Conservation (phyloP, 1,140 invertebrate genomes). For the Diabrotica undecimpunctata region DNA sequence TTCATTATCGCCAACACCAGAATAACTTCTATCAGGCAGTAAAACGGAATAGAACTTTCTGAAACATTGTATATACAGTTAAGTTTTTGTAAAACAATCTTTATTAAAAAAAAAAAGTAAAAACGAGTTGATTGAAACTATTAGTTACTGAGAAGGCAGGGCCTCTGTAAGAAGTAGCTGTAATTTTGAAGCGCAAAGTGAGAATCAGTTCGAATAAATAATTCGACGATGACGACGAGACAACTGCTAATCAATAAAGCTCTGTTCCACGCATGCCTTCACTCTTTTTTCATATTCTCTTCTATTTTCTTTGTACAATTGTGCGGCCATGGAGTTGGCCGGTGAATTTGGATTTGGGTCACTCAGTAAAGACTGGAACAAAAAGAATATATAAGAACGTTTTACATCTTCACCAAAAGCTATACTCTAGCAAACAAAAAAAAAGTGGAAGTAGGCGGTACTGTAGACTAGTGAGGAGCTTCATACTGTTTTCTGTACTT, state of each 20-base stretch:
- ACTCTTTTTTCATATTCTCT: conserved; percentile 96
- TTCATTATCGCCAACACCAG: too few relatives aligned
- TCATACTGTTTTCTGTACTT: too few relatives aligned
- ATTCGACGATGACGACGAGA: conserved; percentile 14
- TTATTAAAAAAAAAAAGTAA: too few relatives aligned
- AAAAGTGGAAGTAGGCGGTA: background rate
- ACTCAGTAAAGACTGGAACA: conserved; percentile 84
- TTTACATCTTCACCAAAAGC: background rate
- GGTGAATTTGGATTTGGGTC: conserved; percentile 96
- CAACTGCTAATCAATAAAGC: conserved; percentile 82
- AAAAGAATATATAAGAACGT: conserved; percentile 31
- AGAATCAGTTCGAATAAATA: conserved; percentile 18
- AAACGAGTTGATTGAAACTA: background rate
- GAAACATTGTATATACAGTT: too few relatives aligned
- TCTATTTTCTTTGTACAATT: conserved; percentile 93
- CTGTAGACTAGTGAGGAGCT: too few relatives aligned
- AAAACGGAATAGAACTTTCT: too few relatives aligned
- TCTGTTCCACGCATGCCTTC: conserved; percentile 94
- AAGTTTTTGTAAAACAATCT: too few relatives aligned
- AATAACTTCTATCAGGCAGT: too few relatives aligned
- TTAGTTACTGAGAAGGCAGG: conserved; percentile 4
- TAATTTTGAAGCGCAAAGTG: conserved; percentile 31
- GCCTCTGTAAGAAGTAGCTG: conserved; percentile 14
- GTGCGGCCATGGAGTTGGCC: conserved; percentile 93
- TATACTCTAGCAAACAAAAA: background rate